These are phyloP conservation scores for Xiphorhynchus erythropygius DNA, from an alignment of 2,797 vertebrate genomes.

Conservation along the genomic window DNA sequence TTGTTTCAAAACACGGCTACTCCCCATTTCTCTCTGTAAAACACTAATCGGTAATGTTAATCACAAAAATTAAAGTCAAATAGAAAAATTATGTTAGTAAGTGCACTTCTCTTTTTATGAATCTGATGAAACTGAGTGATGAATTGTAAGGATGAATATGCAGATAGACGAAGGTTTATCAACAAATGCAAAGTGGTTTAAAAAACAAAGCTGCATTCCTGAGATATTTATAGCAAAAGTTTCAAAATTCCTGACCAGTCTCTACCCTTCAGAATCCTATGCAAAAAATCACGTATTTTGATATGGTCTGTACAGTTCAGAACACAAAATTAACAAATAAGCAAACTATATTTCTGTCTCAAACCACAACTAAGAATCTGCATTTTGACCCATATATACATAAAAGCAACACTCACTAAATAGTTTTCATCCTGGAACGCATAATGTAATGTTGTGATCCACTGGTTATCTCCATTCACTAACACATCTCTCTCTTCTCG, in stretches of 20 bases:
- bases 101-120: neutral
- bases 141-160: neutral
- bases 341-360: neutral
- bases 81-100: neutral
- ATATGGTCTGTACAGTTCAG: neutral
- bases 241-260: neutral
- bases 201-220: neutral
- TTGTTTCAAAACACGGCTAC: neutral
- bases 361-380: neutral
- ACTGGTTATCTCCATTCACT: slow-evolving; percentile 96
- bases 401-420: slow-evolving; percentile 83
- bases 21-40: neutral
- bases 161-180: neutral
- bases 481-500: slow-evolving; percentile 96
- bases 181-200: neutral
- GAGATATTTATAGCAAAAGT: neutral
- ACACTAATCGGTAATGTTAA: neutral
- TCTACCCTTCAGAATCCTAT: neutral
- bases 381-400: neutral
- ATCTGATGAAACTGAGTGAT: neutral
- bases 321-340: neutral
- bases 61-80: neutral
- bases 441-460: slow-evolving; percentile 98
- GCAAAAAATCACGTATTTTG: neutral
- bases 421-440: slow-evolving; percentile 99